Evolutionary conservation across 2,888 invertebrate genomes (phyloP).

Genomic region (Dynastes hyllus): DNA sequence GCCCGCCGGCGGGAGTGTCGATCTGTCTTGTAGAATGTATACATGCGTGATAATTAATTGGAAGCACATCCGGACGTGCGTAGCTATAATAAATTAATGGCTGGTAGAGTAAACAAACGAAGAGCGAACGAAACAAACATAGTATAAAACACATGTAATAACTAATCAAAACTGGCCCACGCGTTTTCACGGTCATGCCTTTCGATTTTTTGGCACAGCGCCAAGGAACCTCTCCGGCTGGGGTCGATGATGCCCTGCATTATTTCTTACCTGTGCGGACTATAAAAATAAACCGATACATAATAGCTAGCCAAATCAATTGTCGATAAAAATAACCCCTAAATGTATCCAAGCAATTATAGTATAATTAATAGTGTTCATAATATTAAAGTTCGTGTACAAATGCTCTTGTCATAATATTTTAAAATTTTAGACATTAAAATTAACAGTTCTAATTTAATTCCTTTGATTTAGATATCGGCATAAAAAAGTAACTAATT

Average conservation of each 20-base stretch:
- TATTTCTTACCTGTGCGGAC: constrained; percentile 7
- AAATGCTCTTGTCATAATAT: constrained; percentile 4
- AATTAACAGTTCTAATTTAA: too few relatives aligned
- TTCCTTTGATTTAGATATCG: too few relatives aligned
- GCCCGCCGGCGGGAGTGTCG: background rate
- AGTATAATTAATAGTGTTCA: constrained; percentile 7
- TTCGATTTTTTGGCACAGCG: constrained; percentile 21
- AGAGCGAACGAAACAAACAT: constrained; percentile 19
- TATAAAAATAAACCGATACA: constrained; percentile 3
- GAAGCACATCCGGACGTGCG: constrained; percentile 11
- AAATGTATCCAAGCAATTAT: background rate
- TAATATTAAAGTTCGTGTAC: background rate
- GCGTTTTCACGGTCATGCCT: constrained; percentile 25
- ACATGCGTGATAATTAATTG: constrained; percentile 31
- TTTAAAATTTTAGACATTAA: background rate
- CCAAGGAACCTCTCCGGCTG: constrained; percentile 15
- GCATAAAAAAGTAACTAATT: too few relatives aligned
- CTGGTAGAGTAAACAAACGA: constrained; percentile 17
- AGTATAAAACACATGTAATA: constrained; percentile 18
- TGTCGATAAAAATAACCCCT: background rate
- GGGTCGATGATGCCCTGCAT: background rate
- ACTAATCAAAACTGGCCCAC: constrained; percentile 25
- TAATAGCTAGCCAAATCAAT: background rate
- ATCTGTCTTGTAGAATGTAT: constrained; percentile 21
- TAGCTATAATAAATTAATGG: constrained; percentile 34